A percentile compares a stretch with the other conserved stretches of the same genome.
Evolutionary conservation across 2,888 invertebrate genomes (phyloP).

Genomic region (Epinotia nisella): DNA sequence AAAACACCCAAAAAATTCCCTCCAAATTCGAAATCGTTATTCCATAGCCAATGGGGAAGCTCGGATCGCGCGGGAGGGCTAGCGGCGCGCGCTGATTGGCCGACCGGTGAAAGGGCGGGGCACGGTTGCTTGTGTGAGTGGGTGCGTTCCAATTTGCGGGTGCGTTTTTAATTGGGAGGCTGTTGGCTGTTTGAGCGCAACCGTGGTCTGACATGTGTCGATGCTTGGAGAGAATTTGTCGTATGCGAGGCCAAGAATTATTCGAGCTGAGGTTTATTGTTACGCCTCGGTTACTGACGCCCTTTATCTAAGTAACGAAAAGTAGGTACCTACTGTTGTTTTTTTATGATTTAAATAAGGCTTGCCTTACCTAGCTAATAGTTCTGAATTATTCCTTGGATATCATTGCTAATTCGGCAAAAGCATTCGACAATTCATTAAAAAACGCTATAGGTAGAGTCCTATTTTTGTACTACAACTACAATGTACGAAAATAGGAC

Average conservation of each 20-base stretch:
- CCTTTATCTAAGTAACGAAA: too few relatives aligned
- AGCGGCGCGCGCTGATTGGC: constrained; percentile 71
- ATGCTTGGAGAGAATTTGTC: constrained; percentile 49
- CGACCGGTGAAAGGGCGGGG: constrained; percentile 61
- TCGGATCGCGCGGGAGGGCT: constrained; percentile 68
- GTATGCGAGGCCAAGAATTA: constrained; percentile 19
- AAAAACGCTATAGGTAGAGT: too few relatives aligned
- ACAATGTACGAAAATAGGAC: too few relatives aligned
- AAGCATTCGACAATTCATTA: too few relatives aligned
- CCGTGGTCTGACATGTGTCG: constrained; percentile 46
- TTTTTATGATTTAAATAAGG: too few relatives aligned
- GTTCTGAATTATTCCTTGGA: too few relatives aligned
- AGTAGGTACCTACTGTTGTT: too few relatives aligned
- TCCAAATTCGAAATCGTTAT: constrained; percentile 77
- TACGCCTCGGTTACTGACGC: neutral
- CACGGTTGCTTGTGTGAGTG: constrained; percentile 68
- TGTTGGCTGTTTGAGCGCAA: constrained; percentile 59
- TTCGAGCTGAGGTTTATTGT: neutral
- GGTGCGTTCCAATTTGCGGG: constrained; percentile 65
- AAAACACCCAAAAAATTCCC: constrained; percentile 81
- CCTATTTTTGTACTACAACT: too few relatives aligned
- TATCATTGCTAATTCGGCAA: too few relatives aligned
- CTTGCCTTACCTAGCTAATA: too few relatives aligned
- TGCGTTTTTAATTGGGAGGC: constrained; percentile 68
- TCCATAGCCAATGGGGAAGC: constrained; percentile 66